A percentile compares a stretch with the other conserved stretches of the same genome.
Evolutionary conservation across 2,888 invertebrate genomes (phyloP).

Genomic region (Sphaerolaimus hirsutus): DNA sequence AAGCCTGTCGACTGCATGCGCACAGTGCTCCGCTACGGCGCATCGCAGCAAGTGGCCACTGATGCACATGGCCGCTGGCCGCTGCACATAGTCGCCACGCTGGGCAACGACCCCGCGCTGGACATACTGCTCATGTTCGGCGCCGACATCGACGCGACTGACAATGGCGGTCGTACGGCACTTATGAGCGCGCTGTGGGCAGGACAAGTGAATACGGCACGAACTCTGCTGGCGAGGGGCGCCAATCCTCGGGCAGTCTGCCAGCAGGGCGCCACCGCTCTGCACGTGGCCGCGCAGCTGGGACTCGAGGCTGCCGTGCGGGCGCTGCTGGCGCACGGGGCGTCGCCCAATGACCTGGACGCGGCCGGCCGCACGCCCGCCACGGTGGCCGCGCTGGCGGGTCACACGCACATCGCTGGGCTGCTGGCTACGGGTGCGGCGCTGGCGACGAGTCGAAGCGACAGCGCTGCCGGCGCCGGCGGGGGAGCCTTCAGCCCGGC

Average conservation of each 20-base stretch:
- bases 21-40: constrained; percentile 9
- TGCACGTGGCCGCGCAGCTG: constrained; percentile 78
- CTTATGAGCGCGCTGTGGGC: constrained; percentile 4
- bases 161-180: constrained; percentile 24
- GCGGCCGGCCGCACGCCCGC: constrained; percentile 34
- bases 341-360: constrained; percentile 30
- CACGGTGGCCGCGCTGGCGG: constrained; percentile 68
- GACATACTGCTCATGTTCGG: constrained; percentile 2
- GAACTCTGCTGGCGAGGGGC: not conserved
- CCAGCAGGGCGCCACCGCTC: constrained; percentile 56
- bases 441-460: no score
- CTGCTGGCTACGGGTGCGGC: no score
- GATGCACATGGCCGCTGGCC: constrained; percentile 36
- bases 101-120: constrained; percentile 41
- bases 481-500: no score
- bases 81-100: constrained; percentile 9
- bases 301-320: constrained; percentile 76
- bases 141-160: constrained; percentile 16
- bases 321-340: constrained; percentile 31
- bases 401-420: constrained; percentile 30
- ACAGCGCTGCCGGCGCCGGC: no score
- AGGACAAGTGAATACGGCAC: not conserved
- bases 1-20: constrained; percentile 16
- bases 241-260: constrained; percentile 2
- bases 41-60: constrained; percentile 76